phyloP scores from a whole-genome alignment of 2,888 invertebrate species.

The Prosopocoilus inquinatus region DNA sequence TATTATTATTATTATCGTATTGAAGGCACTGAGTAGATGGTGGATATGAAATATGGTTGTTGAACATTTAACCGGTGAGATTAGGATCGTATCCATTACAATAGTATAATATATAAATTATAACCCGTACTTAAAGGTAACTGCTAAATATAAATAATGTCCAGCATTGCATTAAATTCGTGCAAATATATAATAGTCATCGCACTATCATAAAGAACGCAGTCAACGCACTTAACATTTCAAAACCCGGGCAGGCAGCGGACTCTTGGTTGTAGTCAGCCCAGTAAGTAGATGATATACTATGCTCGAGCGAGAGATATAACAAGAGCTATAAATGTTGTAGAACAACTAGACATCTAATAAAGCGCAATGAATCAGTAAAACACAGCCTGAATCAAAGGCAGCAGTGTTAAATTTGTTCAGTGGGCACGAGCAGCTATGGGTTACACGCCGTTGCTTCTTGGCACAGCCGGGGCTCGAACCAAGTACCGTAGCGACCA shows the following conservation, averaged over 20 bases:
- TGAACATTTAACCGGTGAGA: too few species aligned
- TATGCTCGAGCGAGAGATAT: slow-evolving; percentile 9
- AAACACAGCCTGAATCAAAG: slow-evolving; percentile 41
- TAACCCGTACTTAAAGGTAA: too few species aligned
- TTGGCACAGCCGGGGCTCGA: slow-evolving; percentile 42
- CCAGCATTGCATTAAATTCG: slow-evolving; percentile 17
- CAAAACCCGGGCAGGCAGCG: slow-evolving; percentile 16
- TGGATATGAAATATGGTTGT: too few species aligned
- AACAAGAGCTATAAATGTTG: slow-evolving; percentile 17
- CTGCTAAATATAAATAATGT: slow-evolving; percentile 9
- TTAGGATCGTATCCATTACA: too few species aligned
- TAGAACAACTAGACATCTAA: slow-evolving; percentile 32
- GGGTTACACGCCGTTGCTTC: slow-evolving; percentile 46
- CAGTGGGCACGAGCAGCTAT: slow-evolving; percentile 43
- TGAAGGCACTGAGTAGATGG: too few species aligned
- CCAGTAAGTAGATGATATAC: slow-evolving; percentile 17
- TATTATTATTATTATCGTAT: too few species aligned
- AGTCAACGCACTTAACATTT: slow-evolving; percentile 18
- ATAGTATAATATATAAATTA: too few species aligned
- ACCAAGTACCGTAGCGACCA: slow-evolving; percentile 44
- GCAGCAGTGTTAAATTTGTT: slow-evolving; percentile 46
- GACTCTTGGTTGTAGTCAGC: slow-evolving; percentile 10
- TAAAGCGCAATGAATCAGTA: slow-evolving; percentile 43
- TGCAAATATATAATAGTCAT: slow-evolving; percentile 14
- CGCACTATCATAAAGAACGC: slow-evolving; percentile 15